Conservation (phyloP, 1,140 invertebrate species). For the Tachypleus tridentatus region DNA sequence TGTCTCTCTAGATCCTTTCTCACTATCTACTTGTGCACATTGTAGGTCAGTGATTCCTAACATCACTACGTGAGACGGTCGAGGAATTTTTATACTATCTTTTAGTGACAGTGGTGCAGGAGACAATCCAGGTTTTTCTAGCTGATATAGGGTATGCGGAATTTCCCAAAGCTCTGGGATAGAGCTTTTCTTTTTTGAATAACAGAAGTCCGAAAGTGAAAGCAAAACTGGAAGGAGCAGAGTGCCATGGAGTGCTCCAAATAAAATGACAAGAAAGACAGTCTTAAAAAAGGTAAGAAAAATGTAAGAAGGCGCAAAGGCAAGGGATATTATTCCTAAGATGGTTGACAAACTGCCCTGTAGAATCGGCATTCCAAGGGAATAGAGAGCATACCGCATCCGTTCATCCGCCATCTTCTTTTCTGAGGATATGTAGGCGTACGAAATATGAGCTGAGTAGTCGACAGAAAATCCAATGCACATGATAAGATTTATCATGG, state of each 20-base stretch:
- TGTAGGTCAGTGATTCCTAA: too few species aligned
- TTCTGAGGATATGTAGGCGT: constrained; percentile 80
- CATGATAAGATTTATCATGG: constrained; percentile 98
- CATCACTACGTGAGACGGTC: too few species aligned
- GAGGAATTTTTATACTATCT: too few species aligned
- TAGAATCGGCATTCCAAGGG: constrained; percentile 81
- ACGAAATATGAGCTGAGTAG: constrained; percentile 94
- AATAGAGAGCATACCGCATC: constrained; percentile 73
- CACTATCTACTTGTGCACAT: too few species aligned
- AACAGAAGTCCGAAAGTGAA: constrained; percentile 38
- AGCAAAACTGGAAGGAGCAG: constrained; percentile 83
- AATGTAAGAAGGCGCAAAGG: constrained; percentile 87
- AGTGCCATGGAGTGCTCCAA: constrained; percentile 85
- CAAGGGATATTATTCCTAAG: constrained; percentile 71
- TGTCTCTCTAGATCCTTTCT: too few species aligned
- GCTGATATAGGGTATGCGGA: too few species aligned
- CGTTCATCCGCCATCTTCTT: constrained; percentile 41
- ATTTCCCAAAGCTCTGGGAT: too few species aligned
- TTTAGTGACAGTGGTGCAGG: too few species aligned
- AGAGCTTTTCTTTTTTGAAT: too few species aligned
- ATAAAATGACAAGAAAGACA: constrained; percentile 89
- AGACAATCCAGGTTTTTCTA: too few species aligned
- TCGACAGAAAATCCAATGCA: constrained; percentile 96
- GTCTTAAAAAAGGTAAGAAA: constrained; percentile 98
- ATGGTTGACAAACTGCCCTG: constrained; percentile 90